These are phyloP conservation scores for Machimus rusticus DNA, from an alignment of 2,888 invertebrate genomes.

Conservation along the genomic window DNA sequence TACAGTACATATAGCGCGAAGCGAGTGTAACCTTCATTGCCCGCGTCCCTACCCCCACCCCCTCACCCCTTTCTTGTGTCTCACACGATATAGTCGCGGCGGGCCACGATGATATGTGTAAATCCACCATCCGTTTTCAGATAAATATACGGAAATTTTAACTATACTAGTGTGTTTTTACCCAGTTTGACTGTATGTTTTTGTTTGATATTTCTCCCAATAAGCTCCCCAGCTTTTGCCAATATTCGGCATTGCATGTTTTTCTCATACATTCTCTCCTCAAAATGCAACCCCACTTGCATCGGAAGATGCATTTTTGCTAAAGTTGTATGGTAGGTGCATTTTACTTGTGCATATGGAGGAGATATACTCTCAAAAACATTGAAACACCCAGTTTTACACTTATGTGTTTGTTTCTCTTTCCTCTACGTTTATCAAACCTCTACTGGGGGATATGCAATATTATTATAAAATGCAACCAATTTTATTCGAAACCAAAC, in stretches of 20 bases:
- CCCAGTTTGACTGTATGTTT: not conserved
- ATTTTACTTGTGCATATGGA: not conserved
- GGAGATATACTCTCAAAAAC: not conserved
- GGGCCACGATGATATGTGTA: not conserved
- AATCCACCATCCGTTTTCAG: not conserved
- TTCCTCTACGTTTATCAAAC: not conserved
- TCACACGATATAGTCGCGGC: not conserved
- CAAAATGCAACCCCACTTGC: constrained; percentile 41
- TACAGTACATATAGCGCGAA: constrained; percentile 54
- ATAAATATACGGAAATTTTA: not conserved
- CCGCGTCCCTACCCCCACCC: constrained; percentile 51
- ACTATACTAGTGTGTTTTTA: not conserved
- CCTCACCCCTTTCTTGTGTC: constrained; percentile 50
- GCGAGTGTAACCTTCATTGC: constrained; percentile 55
- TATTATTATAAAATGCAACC: constrained; percentile 23
- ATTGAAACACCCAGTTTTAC: not conserved
- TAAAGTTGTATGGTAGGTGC: not conserved
- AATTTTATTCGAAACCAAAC: not conserved
- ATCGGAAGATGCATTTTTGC: constrained; percentile 22
- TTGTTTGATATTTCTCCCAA: constrained; percentile 1
- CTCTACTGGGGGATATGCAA: not conserved
- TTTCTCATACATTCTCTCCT: constrained; percentile 42
- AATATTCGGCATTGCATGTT: constrained; percentile 38
- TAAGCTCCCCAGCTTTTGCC: constrained; percentile 43
- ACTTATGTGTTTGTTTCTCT: not conserved